Base-by-base conservation (phyloP, 2,888 invertebrate species). In the Bruchidius siliquastri region DNA sequence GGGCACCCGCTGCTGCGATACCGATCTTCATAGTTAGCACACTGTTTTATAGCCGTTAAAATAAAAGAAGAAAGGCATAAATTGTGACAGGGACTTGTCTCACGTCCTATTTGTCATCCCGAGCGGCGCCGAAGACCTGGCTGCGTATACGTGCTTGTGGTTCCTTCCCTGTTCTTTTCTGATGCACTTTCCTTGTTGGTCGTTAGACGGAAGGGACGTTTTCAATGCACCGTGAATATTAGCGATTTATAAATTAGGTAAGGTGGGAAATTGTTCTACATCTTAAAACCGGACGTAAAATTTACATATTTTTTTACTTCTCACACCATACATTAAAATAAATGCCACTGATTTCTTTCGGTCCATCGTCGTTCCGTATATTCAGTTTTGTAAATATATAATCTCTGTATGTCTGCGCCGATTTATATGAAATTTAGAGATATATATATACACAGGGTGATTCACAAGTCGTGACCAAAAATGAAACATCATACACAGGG, bases 41-140 rank as follows among this genome's bases (percentile, higher is more conserved):
- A 79, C 80, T 79, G 80, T 82, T 82, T 81, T 82, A 82, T 82
- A 78, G 80, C 80, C 79, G 78, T 80, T 82, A 80, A 82, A 81
- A 81, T 79, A 80, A 79, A 80, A 79, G 79, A 73, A 77, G 79
- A 78, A 77, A 76, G 78, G 79, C 76, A 81, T 82, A 81, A 81
- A 82, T 81, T 80, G 79, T 78, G 77, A 72, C 79, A 77, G 77
- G 78, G 81, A 78, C 80, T 80, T 68, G 21, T 79, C 79, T 77
- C 77, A 76, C 79, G 81, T 81, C 82, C 79, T 78, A 77, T 79
- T 79, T 77, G 79, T 81, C 80, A 81, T 80, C 75, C 74, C 71
- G 66, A 73, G 76, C 78, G 82, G 82, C 82, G 82, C 82, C 82
- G 76, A 73, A 72, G 69, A 30, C 10, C 49, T 49, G 49, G 49